phyloP scores from a whole-genome alignment of 2,888 invertebrate species.

The Lampropteryx suffumata region DNA sequence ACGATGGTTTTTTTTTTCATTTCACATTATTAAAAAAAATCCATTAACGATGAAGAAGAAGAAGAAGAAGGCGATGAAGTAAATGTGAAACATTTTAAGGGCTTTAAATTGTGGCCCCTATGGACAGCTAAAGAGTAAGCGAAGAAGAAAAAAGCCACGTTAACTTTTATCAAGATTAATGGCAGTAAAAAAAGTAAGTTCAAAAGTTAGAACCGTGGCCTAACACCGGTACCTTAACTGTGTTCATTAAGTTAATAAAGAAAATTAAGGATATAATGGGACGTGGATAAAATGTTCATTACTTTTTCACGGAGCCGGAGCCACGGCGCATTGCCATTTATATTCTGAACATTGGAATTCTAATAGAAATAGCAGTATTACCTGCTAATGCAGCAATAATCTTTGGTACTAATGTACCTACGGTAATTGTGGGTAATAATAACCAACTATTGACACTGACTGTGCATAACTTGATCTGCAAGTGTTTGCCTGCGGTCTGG shows the following conservation, averaged over 20 bases:
- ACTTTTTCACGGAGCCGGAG: slow-evolving; percentile 16
- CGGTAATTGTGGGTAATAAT: too few relatives aligned
- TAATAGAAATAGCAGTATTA: slow-evolving; percentile 16
- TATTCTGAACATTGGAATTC: slow-evolving; percentile 9
- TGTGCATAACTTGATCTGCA: too few relatives aligned
- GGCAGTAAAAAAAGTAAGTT: slow-evolving; percentile 16
- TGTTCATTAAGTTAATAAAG: slow-evolving; percentile 31
- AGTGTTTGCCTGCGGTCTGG: too few relatives aligned
- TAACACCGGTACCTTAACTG: slow-evolving; percentile 22
- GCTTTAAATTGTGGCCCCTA: too few relatives aligned
- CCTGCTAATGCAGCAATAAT: slow-evolving; percentile 2
- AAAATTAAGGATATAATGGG: slow-evolving; percentile 26
- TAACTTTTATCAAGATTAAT: slow-evolving; percentile 18
- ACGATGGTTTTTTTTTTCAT: too few relatives aligned
- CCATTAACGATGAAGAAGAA: too few relatives aligned
- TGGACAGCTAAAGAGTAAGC: neutral
- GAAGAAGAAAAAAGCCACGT: neutral
- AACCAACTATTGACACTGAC: too few relatives aligned
- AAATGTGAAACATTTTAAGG: too few relatives aligned
- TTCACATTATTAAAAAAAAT: too few relatives aligned
- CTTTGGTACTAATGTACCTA: too few relatives aligned
- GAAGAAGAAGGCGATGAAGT: too few relatives aligned
- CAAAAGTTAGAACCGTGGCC: slow-evolving; percentile 16
- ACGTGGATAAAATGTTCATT: slow-evolving; percentile 30
- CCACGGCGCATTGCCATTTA: neutral